These are phyloP conservation scores for Mythimna vitellina DNA, from an alignment of 2,888 invertebrate genomes.

Conservation along the genomic window DNA sequence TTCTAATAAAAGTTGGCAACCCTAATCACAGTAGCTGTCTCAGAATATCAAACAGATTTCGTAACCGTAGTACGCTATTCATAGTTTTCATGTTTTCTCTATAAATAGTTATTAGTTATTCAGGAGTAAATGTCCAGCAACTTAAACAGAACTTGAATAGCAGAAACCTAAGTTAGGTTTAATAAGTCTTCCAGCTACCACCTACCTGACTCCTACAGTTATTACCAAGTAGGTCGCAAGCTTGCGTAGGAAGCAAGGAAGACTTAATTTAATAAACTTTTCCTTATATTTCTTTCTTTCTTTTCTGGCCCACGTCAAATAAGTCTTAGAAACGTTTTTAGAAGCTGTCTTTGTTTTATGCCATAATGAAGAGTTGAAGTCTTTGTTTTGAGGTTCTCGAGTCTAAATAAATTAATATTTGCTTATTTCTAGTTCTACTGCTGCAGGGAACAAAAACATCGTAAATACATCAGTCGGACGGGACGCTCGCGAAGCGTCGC, in stretches of 20 bases:
- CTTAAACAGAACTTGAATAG: constrained; percentile 30
- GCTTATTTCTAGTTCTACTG: background rate
- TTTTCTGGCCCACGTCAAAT: constrained; percentile 21
- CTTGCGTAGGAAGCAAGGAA: constrained; percentile 42
- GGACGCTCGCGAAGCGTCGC: constrained; percentile 37
- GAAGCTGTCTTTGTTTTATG: constrained; percentile 4
- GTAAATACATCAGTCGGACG: constrained; percentile 37
- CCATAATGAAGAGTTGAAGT: no score
- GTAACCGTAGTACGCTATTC: constrained; percentile 10
- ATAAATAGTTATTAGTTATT: constrained; percentile 48
- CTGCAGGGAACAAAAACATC: constrained; percentile 23
- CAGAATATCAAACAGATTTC: constrained; percentile 16
- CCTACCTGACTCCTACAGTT: constrained; percentile 37
- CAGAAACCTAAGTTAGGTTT: constrained; percentile 19
- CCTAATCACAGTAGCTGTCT: constrained; percentile 13
- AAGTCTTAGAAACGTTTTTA: constrained; percentile 15
- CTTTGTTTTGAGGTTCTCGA: constrained; percentile 2
- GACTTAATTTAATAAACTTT: constrained; percentile 30
- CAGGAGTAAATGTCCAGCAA: constrained; percentile 17
- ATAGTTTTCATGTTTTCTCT: constrained; percentile 25
- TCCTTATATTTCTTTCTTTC: constrained; percentile 24
- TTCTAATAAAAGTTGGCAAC: no score
- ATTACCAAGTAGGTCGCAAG: constrained; percentile 4
- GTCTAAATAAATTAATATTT: constrained; percentile 23
- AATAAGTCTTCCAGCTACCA: constrained; percentile 18